Evolutionary conservation across 2,113 vertebrate genomes (phyloP), one percentile per base, ranked within the genome.

Genomic region (Budorcas taxicolor): DNA sequence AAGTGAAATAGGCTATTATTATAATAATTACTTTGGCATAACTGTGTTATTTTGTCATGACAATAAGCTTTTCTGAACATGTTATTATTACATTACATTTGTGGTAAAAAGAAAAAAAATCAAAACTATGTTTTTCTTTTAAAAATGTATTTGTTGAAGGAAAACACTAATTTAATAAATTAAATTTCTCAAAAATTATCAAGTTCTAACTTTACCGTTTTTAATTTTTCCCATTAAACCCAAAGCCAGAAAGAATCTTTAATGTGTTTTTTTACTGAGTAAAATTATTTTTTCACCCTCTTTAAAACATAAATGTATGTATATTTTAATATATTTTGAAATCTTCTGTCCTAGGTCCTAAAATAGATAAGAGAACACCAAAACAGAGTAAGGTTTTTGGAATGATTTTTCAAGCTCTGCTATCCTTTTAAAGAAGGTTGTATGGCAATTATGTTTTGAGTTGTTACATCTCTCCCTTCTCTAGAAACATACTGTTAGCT

Each of bases 1-100:
- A 91, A 88, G 50, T 94, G 82, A 96, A 91, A 88, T 91, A 95
- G 95, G 53, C 95, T 89, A 88, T 94, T 97, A 97, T 97, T 96
- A 94, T 52, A 97, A 94, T 94, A 97, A 96, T 97, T 97, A 95
- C 60, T 58, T 95, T 71, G 60, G 91, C 31, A 96, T 96, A 98
- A 95, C 97, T 78, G 40, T 94, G 58, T 78, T 88, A 96, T 97
- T 97, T 94, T 74, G 60, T 92, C 53, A 86, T 57, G 47, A 96
- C 89, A 98, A 78, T 97, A 91, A 94, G 36, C 50, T 94, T 95
- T 94, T 93, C 67, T 88, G 29, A 95, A 87, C 82, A 86, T 94
- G 45, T 88, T 90, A 90, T 95, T 97, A 92, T 89, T 93, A 64
- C 8, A 93, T 92, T 96, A 85, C 64, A 64, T 87, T 92, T 92